Conservation (phyloP, 2,113 vertebrate species). For the Epinephelus cyanopodus region DNA sequence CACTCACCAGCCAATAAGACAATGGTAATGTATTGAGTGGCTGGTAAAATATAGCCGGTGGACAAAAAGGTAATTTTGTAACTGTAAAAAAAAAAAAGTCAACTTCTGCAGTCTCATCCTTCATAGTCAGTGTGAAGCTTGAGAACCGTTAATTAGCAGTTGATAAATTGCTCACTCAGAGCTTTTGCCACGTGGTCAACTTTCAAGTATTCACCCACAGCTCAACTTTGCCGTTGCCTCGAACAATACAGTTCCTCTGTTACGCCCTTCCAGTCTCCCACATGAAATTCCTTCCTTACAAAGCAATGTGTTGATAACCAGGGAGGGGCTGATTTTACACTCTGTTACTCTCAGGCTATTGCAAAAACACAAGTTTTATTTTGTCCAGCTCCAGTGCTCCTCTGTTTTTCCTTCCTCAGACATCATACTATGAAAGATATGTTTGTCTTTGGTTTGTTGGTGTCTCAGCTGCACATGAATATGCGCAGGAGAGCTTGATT, state of each 20-base stretch:
- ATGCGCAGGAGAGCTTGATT: not conserved
- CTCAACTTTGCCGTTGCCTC: slow-evolving; percentile 1
- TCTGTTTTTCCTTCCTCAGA: not conserved
- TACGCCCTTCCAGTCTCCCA: slow-evolving; percentile 48
- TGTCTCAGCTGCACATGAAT: not conserved
- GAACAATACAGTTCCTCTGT: slow-evolving; percentile 59
- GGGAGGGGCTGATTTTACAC: slow-evolving; percentile 41
- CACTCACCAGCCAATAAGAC: too few relatives aligned
- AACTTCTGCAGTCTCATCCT: not conserved
- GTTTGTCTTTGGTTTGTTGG: not conserved
- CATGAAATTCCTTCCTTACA: slow-evolving; percentile 66
- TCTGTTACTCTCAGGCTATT: not conserved
- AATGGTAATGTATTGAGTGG: too few relatives aligned
- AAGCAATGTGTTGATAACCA: slow-evolving; percentile 24
- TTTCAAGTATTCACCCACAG: not conserved
- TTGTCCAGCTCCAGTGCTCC: slow-evolving; percentile 7
- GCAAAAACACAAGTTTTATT: slow-evolving; percentile 6
- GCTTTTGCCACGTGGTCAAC: slow-evolving; percentile 1
- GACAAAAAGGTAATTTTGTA: too few relatives aligned
- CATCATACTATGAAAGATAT: not conserved
- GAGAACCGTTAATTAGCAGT: not conserved
- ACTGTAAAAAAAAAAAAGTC: not conserved
- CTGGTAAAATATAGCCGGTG: too few relatives aligned
- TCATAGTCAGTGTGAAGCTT: not conserved
- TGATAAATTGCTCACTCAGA: not conserved